Evolutionary conservation across 2,113 vertebrate genomes (phyloP).

Genomic region (Vidua chalybeata): DNA sequence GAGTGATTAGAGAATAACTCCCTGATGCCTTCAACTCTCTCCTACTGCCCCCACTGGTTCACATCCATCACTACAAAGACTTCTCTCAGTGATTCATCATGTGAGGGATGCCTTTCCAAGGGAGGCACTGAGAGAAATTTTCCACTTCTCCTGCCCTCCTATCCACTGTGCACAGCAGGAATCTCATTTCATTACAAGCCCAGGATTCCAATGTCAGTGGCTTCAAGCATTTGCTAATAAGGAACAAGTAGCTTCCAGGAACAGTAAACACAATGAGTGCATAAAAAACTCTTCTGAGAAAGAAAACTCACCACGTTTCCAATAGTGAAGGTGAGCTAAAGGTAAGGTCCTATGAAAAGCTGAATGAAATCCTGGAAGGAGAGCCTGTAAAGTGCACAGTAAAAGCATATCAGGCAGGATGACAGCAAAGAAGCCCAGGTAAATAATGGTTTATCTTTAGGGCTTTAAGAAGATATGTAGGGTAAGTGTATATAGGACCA

Average conservation of each 20-base stretch:
- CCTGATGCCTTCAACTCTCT: background rate
- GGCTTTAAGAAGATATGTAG: background rate
- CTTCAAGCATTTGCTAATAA: background rate
- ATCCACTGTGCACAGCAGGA: background rate
- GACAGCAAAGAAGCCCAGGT: background rate
- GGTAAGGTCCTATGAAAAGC: background rate
- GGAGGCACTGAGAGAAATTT: background rate
- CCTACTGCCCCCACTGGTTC: background rate
- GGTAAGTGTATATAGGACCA: background rate
- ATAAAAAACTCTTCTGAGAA: background rate
- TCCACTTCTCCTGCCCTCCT: background rate
- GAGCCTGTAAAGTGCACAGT: background rate
- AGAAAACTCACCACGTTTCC: background rate
- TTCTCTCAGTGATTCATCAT: background rate
- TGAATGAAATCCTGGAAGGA: background rate
- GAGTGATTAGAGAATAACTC: conserved; percentile 5
- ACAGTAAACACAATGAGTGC: background rate
- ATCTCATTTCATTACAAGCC: background rate
- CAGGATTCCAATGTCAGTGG: background rate
- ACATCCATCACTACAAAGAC: background rate
- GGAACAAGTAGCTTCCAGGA: background rate
- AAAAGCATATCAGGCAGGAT: background rate
- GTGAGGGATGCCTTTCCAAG: background rate
- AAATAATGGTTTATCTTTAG: background rate
- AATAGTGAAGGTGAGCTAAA: background rate